A percentile compares a stretch with the other conserved stretches of the same genome.
phyloP scores from a whole-genome alignment of 2,888 invertebrate species.

The Melipona bicolor region DNA sequence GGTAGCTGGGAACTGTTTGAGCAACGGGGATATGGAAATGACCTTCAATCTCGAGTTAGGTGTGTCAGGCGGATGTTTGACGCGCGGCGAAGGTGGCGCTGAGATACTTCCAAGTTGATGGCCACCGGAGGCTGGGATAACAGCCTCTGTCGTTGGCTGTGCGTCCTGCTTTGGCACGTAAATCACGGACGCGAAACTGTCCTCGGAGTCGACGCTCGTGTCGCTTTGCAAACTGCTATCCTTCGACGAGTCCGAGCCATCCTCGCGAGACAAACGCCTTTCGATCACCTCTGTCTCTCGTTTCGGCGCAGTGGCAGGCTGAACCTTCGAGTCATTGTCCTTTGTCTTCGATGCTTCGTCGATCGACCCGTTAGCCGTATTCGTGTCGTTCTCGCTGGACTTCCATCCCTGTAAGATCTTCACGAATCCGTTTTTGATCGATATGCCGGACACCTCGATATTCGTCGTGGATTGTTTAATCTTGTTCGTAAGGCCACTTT shows the following conservation, averaged over 20 bases:
- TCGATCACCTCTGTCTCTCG: conserved; percentile 84
- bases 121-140: conserved; percentile 82
- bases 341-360: conserved; percentile 48
- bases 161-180: conserved; percentile 94
- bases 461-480: conserved; percentile 93
- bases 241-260: conserved; percentile 95
- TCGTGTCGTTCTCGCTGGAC: conserved; percentile 74
- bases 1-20: conserved; percentile 86
- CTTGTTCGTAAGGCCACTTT: conserved; percentile 92
- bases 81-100: conserved; percentile 91
- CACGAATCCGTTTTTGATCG: conserved; percentile 91
- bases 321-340: conserved; percentile 45
- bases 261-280: conserved; percentile 92
- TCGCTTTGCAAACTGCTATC: conserved; percentile 96
- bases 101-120: conserved; percentile 87
- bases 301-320: conserved; percentile 52
- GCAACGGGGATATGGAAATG: conserved; percentile 85
- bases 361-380: conserved; percentile 13
- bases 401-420: conserved; percentile 90
- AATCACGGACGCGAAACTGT: conserved; percentile 96
- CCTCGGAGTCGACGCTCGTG: conserved; percentile 96
- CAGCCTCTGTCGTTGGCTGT: conserved; percentile 76
- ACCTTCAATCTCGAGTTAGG: conserved; percentile 87
- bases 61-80: conserved; percentile 88
- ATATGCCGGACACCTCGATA: conserved; percentile 90